Evolutionary conservation across 1,140 invertebrate species (phyloP), one percentile per base, ranked within the genome.

Genomic region (Zophobas atratus): DNA sequence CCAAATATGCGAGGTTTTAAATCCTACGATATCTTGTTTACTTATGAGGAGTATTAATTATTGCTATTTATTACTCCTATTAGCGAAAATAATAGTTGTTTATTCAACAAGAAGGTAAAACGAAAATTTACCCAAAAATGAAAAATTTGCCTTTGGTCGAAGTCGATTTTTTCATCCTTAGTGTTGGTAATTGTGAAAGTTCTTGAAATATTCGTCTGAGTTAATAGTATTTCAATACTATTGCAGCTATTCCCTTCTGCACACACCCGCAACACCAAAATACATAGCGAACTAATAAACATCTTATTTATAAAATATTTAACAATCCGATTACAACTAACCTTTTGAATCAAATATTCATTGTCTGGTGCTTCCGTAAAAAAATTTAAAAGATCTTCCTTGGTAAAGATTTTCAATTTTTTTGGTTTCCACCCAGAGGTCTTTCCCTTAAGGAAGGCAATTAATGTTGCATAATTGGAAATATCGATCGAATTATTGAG

Each of bases 321-420:
- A 32, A 60, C 4, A 60, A 36, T 39, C 6, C 8, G 33, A 36
- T 60, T 20, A 20, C 20, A 20, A 20, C 20, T 20, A n/a, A 60
- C 56, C 56, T 60, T 2, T 36, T 60, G 56, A 60, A 60, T 60
- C 38, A 60, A 60, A 60, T 60, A 60, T 60, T 39, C 38, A 33
- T 60, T 39, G 33, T 60, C 56, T 60, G 56, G 56, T 60, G 56
- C 56, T 39, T 60, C 56, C 8, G 38, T 60, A 8, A 60, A 39
- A 3, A 60, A 60, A n/a, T 6, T 34, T 3, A 39, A 60, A 3
- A 60, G 2, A 39, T 60, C 56, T 60, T 60, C 38, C 33, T 60
- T 60, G 33, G 56, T 60, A 34, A 60, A 60, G 34, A 60, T 39
- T 36, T 39, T 6, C 34, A 33, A 34, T 60, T 60, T 60, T 60